phyloP scores from a whole-genome alignment of 1,140 invertebrate species.

The Nasonia giraulti region DNA sequence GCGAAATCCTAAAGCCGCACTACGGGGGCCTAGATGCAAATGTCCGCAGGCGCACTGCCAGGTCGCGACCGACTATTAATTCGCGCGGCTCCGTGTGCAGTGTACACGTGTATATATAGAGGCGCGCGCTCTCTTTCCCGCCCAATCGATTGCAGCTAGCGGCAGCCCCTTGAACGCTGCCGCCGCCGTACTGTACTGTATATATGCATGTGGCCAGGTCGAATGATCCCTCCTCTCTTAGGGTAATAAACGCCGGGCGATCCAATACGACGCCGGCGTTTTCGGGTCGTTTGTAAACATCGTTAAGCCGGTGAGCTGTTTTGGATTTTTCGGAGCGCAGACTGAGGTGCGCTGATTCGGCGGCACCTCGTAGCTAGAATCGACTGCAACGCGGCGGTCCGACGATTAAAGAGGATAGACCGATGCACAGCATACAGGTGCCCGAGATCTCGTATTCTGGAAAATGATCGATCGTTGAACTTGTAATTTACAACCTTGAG shows the following conservation, averaged over 20 bases:
- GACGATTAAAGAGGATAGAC: too few species aligned
- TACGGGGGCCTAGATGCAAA: constrained; percentile 6
- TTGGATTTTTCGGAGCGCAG: too few species aligned
- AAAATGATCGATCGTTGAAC: too few species aligned
- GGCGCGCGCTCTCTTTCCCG: background rate
- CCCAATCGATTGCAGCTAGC: background rate
- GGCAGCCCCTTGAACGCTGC: background rate
- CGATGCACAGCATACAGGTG: too few species aligned
- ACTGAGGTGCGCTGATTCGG: too few species aligned
- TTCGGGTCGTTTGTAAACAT: constrained; percentile 17
- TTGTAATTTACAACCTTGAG: too few species aligned
- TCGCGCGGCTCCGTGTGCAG: background rate
- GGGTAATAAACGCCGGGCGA: constrained; percentile 4
- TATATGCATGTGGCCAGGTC: background rate
- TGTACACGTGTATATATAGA: background rate
- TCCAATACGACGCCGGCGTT: background rate
- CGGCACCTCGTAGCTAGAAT: too few species aligned
- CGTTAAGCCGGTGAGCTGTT: background rate
- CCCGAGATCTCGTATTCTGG: too few species aligned
- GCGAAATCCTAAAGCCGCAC: background rate
- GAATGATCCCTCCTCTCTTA: background rate
- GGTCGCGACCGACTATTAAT: constrained; percentile 4
- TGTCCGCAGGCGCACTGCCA: background rate
- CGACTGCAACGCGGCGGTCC: too few species aligned
- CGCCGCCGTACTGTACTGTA: background rate